Conservation (phyloP, 92 coral and sea anemone species). For the Diadumene lineata region DNA sequence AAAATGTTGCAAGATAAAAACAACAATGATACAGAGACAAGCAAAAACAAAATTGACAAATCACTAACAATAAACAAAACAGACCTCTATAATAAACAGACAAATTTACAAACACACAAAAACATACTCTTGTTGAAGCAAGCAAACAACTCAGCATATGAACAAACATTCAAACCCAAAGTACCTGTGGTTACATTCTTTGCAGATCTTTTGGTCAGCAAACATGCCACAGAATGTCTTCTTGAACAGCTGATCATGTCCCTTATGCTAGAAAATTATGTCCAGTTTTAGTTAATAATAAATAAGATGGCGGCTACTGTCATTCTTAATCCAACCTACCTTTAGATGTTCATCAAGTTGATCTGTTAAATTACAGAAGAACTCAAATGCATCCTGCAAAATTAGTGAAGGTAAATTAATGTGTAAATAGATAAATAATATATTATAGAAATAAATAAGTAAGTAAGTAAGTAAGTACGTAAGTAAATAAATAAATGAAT, state of each 20-base stretch:
- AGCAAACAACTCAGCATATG: no score
- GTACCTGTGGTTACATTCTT: slow-evolving; percentile 88
- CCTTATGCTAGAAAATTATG: slow-evolving; percentile 46
- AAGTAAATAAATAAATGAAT: no score
- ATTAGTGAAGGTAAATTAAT: no score
- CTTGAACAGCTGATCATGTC: slow-evolving; percentile 80
- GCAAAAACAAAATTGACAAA: no score
- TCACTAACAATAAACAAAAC: no score
- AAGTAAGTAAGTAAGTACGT: no score
- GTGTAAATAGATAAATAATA: no score
- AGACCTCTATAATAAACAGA: no score
- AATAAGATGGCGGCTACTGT: not conserved
- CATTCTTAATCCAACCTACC: slow-evolving; percentile 50
- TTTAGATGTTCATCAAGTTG: slow-evolving; percentile 81
- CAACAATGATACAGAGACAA: no score
- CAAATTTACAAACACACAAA: no score
- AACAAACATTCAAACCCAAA: not conserved
- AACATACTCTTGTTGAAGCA: no score
- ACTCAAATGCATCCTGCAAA: slow-evolving; percentile 89
- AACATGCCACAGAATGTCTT: slow-evolving; percentile 93
- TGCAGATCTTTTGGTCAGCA: slow-evolving; percentile 93
- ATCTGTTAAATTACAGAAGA: slow-evolving; percentile 85
- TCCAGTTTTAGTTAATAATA: not conserved
- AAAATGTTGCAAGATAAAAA: no score
- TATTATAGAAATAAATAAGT: slow-evolving; percentile 8